Evolutionary conservation across 53 echinoderm and acorn worm genomes (phyloP), one percentile per base, ranked within the genome.

Genomic region (Mesocentrotus franciscanus): DNA sequence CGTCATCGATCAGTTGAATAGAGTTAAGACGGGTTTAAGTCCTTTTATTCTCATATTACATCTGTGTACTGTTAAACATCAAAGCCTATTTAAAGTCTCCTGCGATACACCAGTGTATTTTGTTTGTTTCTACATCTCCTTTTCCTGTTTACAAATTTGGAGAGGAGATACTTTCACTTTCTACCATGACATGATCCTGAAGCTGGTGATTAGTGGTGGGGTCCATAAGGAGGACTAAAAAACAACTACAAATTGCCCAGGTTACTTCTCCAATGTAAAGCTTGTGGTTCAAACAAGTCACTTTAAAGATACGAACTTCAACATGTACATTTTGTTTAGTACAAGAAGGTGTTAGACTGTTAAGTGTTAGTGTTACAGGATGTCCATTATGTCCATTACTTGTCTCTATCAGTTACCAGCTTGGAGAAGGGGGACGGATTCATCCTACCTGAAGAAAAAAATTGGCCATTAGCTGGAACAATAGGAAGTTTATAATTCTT

Each of bases 121-220:
- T 39, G 20, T 74, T 81, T 81, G 81, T 81, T 81, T 81, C 42
- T 39, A 14, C 81, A 36, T 16, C 29, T 32, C 42, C 9, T 42
- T 42, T 81, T 81, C 81, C 81, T 81, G 81, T 81, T 81, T 42
- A 81, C 81, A 36, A 81, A 42, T 39, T 81, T 81, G 29, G 36
- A 6, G 36, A 81, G 81, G 42, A 81, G 81, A 10, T 81, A 81
- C 39, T 81, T 79, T 79, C 79, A 36, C 39, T 79, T 79, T 81
- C 81, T 81, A 30, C 9, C 9, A 30, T 30, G 76, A 32, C 9
- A 39, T 32, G 30, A 29, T 74, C 74, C 74, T 74, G 27, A 32
- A 81, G 81, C 36, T 5, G 36, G 42, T 81, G 42, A 17, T 81
- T 81, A 81, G 8, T 81, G 20, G 15, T 17, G 49, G 76, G 76